Evolutionary conservation across 1,140 invertebrate genomes (phyloP).

Genomic region (Drosophila sulfurigaster): DNA sequence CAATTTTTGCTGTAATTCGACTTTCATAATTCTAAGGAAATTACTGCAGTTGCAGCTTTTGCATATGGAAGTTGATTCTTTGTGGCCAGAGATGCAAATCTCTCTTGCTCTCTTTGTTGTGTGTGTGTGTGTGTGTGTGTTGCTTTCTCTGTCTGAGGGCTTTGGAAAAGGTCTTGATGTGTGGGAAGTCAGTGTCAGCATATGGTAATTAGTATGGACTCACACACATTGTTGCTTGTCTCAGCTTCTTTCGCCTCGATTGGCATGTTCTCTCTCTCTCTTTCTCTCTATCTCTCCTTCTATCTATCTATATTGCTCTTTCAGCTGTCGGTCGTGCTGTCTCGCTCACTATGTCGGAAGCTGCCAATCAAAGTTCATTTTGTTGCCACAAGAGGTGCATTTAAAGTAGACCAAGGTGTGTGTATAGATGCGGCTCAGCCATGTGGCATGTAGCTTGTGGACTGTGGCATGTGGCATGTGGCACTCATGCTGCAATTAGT

Average conservation of each 20-base stretch:
- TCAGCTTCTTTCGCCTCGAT: neutral
- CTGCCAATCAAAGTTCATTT: constrained; percentile 41
- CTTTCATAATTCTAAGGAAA: constrained; percentile 3
- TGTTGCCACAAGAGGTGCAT: constrained; percentile 19
- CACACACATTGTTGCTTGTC: constrained; percentile 1
- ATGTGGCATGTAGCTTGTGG: neutral
- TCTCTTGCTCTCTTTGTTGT: neutral
- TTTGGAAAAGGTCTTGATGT: neutral
- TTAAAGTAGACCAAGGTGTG: constrained; percentile 13
- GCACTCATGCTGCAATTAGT: constrained; percentile 50
- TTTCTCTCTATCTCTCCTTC: neutral
- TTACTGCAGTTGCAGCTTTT: neutral
- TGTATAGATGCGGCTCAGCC: neutral
- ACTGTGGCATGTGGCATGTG: constrained; percentile 15
- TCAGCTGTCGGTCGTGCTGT: neutral
- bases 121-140: no score
- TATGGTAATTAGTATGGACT: constrained; percentile 27
- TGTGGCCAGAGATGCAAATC: neutral
- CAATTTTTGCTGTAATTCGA: neutral
- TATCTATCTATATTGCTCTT: no score
- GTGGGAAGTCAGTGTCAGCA: constrained; percentile 6
- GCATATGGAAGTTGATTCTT: neutral
- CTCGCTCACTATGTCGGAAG: neutral
- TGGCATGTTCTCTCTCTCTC: neutral
- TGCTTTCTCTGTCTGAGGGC: neutral